Base-by-base conservation (phyloP, 2,888 invertebrate genomes). In the Trachelus iudaicus region DNA sequence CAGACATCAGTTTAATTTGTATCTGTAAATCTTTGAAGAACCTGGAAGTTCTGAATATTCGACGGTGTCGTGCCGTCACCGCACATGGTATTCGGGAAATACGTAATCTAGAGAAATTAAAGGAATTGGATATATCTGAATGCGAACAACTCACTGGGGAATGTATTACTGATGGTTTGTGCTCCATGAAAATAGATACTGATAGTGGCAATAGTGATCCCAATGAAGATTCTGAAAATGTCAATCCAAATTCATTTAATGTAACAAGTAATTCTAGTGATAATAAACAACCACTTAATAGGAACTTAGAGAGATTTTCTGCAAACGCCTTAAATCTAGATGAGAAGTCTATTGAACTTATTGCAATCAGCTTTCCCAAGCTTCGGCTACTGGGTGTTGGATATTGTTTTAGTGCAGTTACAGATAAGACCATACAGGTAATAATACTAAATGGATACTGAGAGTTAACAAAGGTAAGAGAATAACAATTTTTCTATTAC, bases 341-440 rank as follows among this genome's bases (percentile, higher is more conserved):
- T 85, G 94, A 96, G 87, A 92, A 92, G 82, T 93, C 94, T 37
- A 91, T 96, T 9, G 93, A 94, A 76, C 92, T 92, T 86, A 92
- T 96, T 78, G 94, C 95, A 12, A 93, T 93, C 84, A 93, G 92
- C 82, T 91, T 95, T 77, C 93, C 93, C 1, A 93, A 93, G 79
- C 90, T 96, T 73, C 92, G 92, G 0, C 90, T 92, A 34, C 91
- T 96, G 34, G 94, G 96, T 87, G 88, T 96, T 73, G 94, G 94
- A 79, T 94, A 94, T 83, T 96, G 96, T 87, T 94, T 95, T 83
- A 94, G 94, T 91, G 94, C 94, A n/a, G 94, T 96, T 1, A 95
- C 95, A 4, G 95, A 96, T 87, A 92, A 92, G 79, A 94, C 94
- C 31, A 92, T 96, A 79, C 87, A 87, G 84, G 88, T 87, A 82